Evolutionary conservation across 2,888 invertebrate species (phyloP).

Genomic region (Drosophila pseudotakahashii): DNA sequence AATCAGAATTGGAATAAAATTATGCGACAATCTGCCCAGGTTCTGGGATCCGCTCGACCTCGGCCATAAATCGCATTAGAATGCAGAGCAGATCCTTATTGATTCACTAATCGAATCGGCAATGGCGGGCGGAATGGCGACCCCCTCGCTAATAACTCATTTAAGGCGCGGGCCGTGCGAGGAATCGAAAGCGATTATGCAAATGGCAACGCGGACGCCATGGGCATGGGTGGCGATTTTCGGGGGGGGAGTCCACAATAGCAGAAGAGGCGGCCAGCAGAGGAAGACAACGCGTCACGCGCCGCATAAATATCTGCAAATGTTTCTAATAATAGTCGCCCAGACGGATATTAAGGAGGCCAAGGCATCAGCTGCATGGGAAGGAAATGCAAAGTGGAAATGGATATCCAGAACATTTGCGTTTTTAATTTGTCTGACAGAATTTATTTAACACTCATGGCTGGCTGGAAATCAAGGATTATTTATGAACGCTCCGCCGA

Average conservation of each 20-base stretch:
- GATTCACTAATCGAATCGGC: slow-evolving; percentile 78
- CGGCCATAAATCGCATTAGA: slow-evolving; percentile 69
- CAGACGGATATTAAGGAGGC: slow-evolving; percentile 32
- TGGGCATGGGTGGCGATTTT: slow-evolving; percentile 35
- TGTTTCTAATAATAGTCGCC: slow-evolving; percentile 73
- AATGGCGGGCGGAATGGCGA: slow-evolving; percentile 63
- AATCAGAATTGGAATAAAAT: slow-evolving; percentile 60
- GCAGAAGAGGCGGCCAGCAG: background rate
- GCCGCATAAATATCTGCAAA: slow-evolving; percentile 75
- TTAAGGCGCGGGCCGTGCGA: slow-evolving; percentile 75
- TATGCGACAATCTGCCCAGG: slow-evolving; percentile 56
- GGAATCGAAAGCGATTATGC: slow-evolving; percentile 82
- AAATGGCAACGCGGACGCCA: slow-evolving; percentile 57
- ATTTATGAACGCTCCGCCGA: slow-evolving; percentile 56
- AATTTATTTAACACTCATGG: slow-evolving; percentile 79
- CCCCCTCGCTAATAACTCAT: slow-evolving; percentile 81
- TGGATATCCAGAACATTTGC: slow-evolving; percentile 31
- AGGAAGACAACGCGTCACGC: slow-evolving; percentile 64
- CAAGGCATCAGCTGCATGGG: slow-evolving; percentile 49
- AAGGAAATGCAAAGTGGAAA: slow-evolving; percentile 42
- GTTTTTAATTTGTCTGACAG: slow-evolving; percentile 66
- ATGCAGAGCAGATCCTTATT: slow-evolving; percentile 78
- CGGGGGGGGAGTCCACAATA: background rate
- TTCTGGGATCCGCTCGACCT: slow-evolving; percentile 33
- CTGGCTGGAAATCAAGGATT: slow-evolving; percentile 42